phyloP scores from a whole-genome alignment of 1,140 invertebrate genomes.

The Pogonognathellus flavescens region DNA sequence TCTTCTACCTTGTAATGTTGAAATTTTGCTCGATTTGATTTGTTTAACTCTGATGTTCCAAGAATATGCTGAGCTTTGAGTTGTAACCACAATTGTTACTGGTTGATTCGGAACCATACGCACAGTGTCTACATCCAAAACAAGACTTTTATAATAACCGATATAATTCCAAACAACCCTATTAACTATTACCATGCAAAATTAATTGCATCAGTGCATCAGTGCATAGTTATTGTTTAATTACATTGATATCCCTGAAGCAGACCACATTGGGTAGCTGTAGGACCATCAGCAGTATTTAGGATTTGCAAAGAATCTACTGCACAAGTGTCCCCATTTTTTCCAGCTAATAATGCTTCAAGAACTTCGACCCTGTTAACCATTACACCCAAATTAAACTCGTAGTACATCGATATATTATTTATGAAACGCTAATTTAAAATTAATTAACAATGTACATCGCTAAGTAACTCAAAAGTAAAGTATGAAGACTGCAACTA shows the following conservation, averaged over 20 bases:
- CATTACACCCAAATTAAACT: no score
- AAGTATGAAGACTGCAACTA: no score
- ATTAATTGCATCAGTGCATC: not conserved
- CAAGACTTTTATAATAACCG: not conserved
- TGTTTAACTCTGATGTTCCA: conserved; percentile 70
- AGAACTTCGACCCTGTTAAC: conserved; percentile 67
- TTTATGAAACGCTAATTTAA: no score
- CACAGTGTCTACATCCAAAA: conserved; percentile 68
- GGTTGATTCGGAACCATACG: conserved; percentile 68
- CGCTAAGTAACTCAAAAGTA: no score
- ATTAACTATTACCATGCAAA: no score
- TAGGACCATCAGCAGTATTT: conserved; percentile 69
- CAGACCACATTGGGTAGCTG: conserved; percentile 69
- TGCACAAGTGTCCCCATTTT: conserved; percentile 69
- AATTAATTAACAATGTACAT: no score
- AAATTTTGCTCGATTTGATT: conserved; percentile 68
- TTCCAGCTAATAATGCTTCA: conserved; percentile 68
- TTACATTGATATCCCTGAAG: conserved; percentile 70
- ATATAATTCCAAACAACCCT: not conserved
- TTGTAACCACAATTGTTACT: conserved; percentile 68
- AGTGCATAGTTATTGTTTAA: no score
- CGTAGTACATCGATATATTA: no score
- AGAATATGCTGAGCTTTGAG: conserved; percentile 68
- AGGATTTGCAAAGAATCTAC: conserved; percentile 70
- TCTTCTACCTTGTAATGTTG: conserved; percentile 35